These are phyloP conservation scores for Archocentrus centrarchus DNA, from an alignment of 2,113 vertebrate genomes.

Conservation along the genomic window DNA sequence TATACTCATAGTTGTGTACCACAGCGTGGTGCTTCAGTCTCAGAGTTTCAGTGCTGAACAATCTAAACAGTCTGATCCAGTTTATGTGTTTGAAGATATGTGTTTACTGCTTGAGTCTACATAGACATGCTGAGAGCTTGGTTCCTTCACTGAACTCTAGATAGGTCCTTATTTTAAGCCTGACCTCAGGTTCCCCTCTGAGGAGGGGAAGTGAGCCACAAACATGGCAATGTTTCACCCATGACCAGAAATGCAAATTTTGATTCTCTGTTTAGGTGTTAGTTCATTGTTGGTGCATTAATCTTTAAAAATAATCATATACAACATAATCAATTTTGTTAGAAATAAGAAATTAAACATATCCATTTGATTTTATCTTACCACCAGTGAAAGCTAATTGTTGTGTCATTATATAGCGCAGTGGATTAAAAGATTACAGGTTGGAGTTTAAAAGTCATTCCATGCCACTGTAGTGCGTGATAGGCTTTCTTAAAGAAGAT, in stretches of 20 bases:
- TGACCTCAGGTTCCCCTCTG: constrained; percentile 38
- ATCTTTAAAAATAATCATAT: background rate
- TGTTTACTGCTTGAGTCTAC: background rate
- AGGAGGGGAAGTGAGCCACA: constrained; percentile 44
- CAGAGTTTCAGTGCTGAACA: background rate
- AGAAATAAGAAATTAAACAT: background rate
- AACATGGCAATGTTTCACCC: background rate
- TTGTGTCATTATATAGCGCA: constrained; percentile 25
- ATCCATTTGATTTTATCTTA: background rate
- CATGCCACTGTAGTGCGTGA: constrained; percentile 20
- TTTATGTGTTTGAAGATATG: background rate
- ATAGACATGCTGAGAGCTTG: background rate
- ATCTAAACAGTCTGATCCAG: background rate
- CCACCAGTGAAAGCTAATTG: constrained; percentile 10
- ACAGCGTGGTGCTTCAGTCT: accelerated
- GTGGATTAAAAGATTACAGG: constrained; percentile 61
- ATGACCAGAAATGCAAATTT: background rate
- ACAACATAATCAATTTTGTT: background rate
- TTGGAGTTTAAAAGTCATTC: constrained; percentile 23
- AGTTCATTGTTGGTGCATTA: background rate
- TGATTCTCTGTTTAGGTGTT: background rate
- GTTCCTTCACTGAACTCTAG: constrained; percentile 8
- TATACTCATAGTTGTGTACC: background rate
- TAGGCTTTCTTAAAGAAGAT: constrained; percentile 52
- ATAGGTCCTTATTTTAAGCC: constrained; percentile 21